Base-by-base conservation (phyloP, 53 echinoderm and acorn worm genomes). In the Paracentrotus lividus region DNA sequence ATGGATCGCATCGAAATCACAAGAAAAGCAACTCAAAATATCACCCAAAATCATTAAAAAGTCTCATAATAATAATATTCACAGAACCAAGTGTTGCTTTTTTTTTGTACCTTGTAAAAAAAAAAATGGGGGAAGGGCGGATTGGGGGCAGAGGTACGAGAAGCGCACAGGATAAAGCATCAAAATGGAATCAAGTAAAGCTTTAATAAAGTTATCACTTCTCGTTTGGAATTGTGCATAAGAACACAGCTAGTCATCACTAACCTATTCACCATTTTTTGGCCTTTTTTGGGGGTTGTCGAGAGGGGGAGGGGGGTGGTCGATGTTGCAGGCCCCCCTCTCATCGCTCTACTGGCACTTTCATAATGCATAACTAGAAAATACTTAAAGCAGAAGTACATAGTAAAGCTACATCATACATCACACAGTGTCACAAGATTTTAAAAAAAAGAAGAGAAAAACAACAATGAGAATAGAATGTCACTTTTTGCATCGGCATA, bases 361-460 rank as follows among this genome's bases (percentile, higher is more conserved):
- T 86, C 36, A 34, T 55, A 56, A 86, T 56, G 31, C 86, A 55
- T 31, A 86, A 86, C 86, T 54, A 86, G 86, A 52, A 85, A 56
- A 86, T 86, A 86, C 8, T 81, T 47, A 86, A 54, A 52, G 86
- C 86, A 86, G 81, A 86, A 86, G 56, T 32, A 86, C 34, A 77
- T 18, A 77, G n/a, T 77, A 8, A 86, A 86, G 56, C 86, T 86
- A 86, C 56, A 56, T 86, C 57, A 54, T 86, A 86, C 47, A 86
- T 54, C 86, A 86, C 86, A 86, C 56, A 86, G 86, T 86, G 86
- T 56, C 86, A 86, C 81, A 27, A 81, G 76, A 76, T 76, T 75
- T 44, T 72, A 14, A 72, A 84, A 47, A 88, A 58, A 49, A 32
- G 55, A 26, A 86, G 32, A 86, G 15, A 52, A 45, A 26, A 24